Evolutionary conservation across 2,113 vertebrate species (phyloP).

Genomic region (Sapajus apella): DNA sequence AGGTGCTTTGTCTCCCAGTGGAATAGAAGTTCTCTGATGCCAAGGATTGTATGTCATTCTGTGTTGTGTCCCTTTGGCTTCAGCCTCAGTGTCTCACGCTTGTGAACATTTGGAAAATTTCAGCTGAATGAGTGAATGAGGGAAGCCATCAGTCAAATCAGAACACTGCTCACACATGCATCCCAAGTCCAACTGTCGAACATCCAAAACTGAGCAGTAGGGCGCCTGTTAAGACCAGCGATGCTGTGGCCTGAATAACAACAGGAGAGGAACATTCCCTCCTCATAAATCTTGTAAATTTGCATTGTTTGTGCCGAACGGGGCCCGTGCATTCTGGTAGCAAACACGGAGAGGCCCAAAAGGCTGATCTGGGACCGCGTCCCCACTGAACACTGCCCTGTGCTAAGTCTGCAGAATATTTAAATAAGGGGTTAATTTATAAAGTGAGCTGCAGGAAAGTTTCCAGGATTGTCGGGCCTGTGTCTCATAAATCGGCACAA

Average conservation of each 20-base stretch:
- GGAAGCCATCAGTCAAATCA: neutral
- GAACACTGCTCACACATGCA: neutral
- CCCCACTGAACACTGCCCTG: neutral
- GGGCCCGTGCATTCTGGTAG: neutral
- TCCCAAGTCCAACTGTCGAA: neutral
- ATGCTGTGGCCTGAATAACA: conserved; percentile 14
- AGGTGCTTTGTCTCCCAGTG: accelerated
- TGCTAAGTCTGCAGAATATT: conserved; percentile 75
- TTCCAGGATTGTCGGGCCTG: neutral
- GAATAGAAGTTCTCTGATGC: neutral
- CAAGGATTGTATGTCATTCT: neutral
- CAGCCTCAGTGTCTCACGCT: neutral
- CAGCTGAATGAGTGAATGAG: neutral
- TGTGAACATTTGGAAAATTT: neutral
- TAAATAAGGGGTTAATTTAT: conserved; percentile 72
- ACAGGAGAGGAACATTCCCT: neutral
- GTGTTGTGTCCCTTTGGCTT: neutral
- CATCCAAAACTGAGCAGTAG: neutral
- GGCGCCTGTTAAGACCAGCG: neutral
- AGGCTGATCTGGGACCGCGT: neutral
- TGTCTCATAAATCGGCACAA: conserved; percentile 74
- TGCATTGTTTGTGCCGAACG: conserved; percentile 4
- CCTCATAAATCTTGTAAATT: conserved; percentile 42
- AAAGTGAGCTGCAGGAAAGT: conserved; percentile 64
- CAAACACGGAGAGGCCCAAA: neutral